A percentile compares a stretch with the other conserved stretches of the same genome.
Conservation (phyloP, 2,888 invertebrate genomes). For the Gymnosoma rotundatum region DNA sequence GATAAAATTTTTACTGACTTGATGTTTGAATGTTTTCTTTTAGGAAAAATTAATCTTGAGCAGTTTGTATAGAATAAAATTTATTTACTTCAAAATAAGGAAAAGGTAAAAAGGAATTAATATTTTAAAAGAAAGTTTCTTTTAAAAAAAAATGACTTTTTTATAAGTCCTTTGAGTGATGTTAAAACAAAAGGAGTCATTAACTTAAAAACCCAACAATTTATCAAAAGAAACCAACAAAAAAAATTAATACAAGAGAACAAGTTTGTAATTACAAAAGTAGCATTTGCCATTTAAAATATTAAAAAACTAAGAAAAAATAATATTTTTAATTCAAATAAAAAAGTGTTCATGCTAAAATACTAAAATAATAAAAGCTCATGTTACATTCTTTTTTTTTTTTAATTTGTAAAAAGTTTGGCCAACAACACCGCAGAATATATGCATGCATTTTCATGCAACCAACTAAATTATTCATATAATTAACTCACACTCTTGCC, state of each 20-base stretch:
- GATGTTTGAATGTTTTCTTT: neutral
- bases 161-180: conserved; percentile 12
- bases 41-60: neutral
- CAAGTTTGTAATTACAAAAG: neutral
- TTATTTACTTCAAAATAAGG: neutral
- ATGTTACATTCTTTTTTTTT: neutral
- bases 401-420: neutral
- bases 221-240: neutral
- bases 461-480: conserved; percentile 14
- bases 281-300: neutral
- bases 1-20: too few species aligned
- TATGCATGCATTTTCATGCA: neutral
- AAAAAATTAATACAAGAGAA: neutral
- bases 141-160: conserved; percentile 4
- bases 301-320: neutral
- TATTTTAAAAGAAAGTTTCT: neutral
- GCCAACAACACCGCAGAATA: neutral
- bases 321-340: too few species aligned
- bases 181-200: conserved; percentile 16
- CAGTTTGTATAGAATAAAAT: too few species aligned
- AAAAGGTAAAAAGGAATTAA: neutral
- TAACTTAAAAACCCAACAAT: neutral
- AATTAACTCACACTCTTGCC: conserved; percentile 21
- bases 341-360: too few species aligned
- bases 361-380: neutral